These are phyloP conservation scores for Phaethornis superciliosus DNA, from an alignment of 2,113 vertebrate genomes.

Conservation along the genomic window DNA sequence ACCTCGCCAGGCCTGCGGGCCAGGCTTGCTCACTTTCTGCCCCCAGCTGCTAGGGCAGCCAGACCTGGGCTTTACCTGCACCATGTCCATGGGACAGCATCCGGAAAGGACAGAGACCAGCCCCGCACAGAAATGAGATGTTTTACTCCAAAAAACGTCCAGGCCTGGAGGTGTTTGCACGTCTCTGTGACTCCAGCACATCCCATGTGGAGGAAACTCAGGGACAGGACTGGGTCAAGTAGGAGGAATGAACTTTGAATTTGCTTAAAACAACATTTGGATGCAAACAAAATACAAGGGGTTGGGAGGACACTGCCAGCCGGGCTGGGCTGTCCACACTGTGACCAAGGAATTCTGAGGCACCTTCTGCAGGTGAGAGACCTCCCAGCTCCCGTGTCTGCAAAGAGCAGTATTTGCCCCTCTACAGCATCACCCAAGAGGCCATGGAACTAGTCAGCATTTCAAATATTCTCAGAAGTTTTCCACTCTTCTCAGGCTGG, in stretches of 20 bases:
- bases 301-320: neutral
- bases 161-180: neutral
- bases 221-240: neutral
- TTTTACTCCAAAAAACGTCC: neutral
- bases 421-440: neutral
- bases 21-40: neutral
- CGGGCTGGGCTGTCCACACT: neutral
- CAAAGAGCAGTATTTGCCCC: neutral
- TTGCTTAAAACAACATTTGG: neutral
- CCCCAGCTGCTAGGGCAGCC: neutral
- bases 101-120: neutral
- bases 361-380: neutral
- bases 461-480: neutral
- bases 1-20: neutral
- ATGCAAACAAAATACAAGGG: neutral
- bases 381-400: neutral
- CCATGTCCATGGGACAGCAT: rapidly evolving
- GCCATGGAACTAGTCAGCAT: neutral
- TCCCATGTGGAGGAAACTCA: neutral
- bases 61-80: rapidly evolving
- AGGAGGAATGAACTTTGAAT: neutral
- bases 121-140: rapidly evolving
- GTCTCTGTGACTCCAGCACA: neutral
- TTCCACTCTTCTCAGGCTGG: neutral
- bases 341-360: neutral